A percentile compares a stretch with the other conserved stretches of the same genome.
phyloP scores from a whole-genome alignment of 2,113 vertebrate genomes.

The rat (Rattus norvegicus) region GRCr8 NC_086024.1:46929001-46929500 shows the following conservation, averaged over 20 bases:
- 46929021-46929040: conserved; percentile 1
- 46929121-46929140: conserved; percentile 58
- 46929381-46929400: fast-evolving
- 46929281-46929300: background rate
- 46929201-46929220: background rate
- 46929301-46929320: background rate
- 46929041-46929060: conserved; percentile 26
- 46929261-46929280: background rate
- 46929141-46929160: conserved; percentile 27
- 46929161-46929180: conserved; percentile 22
- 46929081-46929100: background rate
- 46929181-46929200: background rate
- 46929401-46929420: background rate
- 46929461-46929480: background rate
- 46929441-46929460: background rate
- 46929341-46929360: fast-evolving
- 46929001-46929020: background rate
- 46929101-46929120: conserved; percentile 48
- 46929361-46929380: background rate
- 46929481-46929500: background rate
- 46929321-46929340: background rate
- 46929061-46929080: conserved; percentile 1
- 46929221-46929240: background rate
- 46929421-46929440: background rate
- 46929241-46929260: background rate